Conservation (phyloP, 1,140 invertebrate species). For the Asobara japonica region DNA sequence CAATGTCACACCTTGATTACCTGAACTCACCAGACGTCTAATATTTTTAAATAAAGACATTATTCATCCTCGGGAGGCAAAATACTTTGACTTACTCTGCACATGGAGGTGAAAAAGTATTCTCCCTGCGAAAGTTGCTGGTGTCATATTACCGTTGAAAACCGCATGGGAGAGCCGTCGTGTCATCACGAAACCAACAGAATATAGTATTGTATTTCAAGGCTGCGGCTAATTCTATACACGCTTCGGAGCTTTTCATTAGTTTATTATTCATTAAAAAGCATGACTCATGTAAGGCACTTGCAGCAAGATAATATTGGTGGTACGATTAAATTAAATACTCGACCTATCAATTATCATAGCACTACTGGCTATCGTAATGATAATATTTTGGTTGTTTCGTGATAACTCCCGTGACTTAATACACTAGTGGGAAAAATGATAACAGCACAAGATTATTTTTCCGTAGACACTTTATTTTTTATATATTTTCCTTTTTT, state of each 20-base stretch:
- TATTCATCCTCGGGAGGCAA: no score
- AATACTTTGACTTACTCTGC: no score
- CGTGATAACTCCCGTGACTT: not conserved
- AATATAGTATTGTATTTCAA: conserved; percentile 6
- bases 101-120: no score
- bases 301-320: not conserved
- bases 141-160: not conserved
- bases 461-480: not conserved
- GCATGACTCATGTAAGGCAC: not conserved
- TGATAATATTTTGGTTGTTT: not conserved
- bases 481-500: not conserved
- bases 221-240: not conserved
- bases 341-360: not conserved
- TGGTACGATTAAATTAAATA: not conserved
- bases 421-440: not conserved
- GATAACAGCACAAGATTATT: not conserved
- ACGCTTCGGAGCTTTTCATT: not conserved
- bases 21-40: no score
- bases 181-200: not conserved
- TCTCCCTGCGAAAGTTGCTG: not conserved
- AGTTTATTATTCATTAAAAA: conserved; percentile 7
- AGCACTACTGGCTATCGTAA: not conserved
- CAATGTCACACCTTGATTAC: no score
- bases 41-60: no score
- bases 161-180: not conserved